Evolutionary conservation across 2,113 vertebrate genomes (phyloP).

Genomic region (Todiramphus saurophagus): DNA sequence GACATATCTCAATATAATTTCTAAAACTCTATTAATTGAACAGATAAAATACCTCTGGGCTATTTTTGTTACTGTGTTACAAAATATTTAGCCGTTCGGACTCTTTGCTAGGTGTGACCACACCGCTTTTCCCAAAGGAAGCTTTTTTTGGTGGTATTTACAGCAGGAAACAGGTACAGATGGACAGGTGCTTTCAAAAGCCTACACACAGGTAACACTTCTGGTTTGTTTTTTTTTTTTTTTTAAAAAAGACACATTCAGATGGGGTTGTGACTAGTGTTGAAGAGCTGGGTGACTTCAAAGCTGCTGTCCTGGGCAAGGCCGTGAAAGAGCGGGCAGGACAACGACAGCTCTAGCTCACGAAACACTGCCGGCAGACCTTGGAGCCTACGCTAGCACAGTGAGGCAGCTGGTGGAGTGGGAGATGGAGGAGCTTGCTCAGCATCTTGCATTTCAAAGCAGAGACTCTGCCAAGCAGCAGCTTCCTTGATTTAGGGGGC

Average conservation of each 20-base stretch:
- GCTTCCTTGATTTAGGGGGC: neutral
- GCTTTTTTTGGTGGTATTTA: constrained; percentile 49
- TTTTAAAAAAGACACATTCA: constrained; percentile 44
- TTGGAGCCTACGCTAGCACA: constrained; percentile 19
- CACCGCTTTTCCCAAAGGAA: constrained; percentile 69
- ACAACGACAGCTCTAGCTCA: constrained; percentile 42
- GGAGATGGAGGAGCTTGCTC: neutral
- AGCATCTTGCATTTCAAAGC: constrained; percentile 36
- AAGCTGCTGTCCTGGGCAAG: constrained; percentile 51
- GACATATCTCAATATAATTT: constrained; percentile 82
- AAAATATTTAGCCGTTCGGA: constrained; percentile 81
- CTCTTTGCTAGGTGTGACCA: constrained; percentile 69
- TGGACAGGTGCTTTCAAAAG: constrained; percentile 60
- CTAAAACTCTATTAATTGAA: constrained; percentile 83
- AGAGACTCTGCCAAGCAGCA: constrained; percentile 40
- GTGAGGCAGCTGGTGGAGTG: constrained; percentile 30
- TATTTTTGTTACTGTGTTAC: constrained; percentile 79
- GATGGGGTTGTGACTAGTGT: constrained; percentile 35
- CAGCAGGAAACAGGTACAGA: constrained; percentile 65
- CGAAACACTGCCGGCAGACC: neutral
- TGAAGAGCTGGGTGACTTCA: constrained; percentile 34
- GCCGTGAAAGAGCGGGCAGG: neutral
- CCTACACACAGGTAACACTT: constrained; percentile 62
- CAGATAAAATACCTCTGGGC: constrained; percentile 84
- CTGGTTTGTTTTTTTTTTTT: neutral